Percentiles rank a stretch among this genome's conserved stretches.
These are phyloP conservation scores for Lagocephalus sceleratus DNA, from an alignment of 2,797 vertebrate species.

Conservation along the genomic window DNA sequence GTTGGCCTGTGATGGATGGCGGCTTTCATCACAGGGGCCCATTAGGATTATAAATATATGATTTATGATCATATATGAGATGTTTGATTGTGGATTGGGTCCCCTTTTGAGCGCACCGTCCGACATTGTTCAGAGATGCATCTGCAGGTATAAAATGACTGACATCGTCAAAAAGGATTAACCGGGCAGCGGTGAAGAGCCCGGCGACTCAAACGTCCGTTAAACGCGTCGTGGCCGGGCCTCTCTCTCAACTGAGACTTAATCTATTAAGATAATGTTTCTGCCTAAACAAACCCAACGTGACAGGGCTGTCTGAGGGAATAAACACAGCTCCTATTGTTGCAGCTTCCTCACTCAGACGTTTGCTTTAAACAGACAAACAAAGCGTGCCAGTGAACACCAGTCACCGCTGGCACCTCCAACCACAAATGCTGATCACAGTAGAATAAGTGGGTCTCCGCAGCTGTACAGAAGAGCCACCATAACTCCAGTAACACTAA, in stretches of 20 bases:
- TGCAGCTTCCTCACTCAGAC: slow-evolving; percentile 54
- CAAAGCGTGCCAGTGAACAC: slow-evolving; percentile 56
- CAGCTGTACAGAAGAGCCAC: neutral
- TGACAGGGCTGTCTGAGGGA: slow-evolving; percentile 59
- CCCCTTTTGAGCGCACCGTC: slow-evolving; percentile 16
- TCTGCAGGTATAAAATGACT: neutral
- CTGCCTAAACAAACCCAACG: slow-evolving; percentile 52
- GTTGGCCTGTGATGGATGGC: slow-evolving; percentile 64
- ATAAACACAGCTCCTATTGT: slow-evolving; percentile 62
- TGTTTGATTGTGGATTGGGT: slow-evolving; percentile 28
- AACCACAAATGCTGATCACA: slow-evolving; percentile 25
- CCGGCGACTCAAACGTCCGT: too few relatives aligned
- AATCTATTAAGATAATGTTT: slow-evolving; percentile 61
- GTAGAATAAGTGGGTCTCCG: slow-evolving; percentile 25
- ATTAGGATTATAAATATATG: slow-evolving; percentile 64
- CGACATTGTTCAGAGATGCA: slow-evolving; percentile 4
- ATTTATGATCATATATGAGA: slow-evolving; percentile 58
- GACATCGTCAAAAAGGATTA: neutral
- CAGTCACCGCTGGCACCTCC: slow-evolving; percentile 48
- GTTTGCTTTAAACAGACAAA: slow-evolving; percentile 56
- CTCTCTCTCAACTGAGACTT: slow-evolving; percentile 41
- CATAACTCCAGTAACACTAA: slow-evolving; percentile 3
- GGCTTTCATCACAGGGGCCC: slow-evolving; percentile 54
- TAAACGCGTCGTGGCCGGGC: neutral
- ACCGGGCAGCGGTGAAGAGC: neutral